A percentile compares a stretch with the other conserved stretches of the same genome.
Conservation (phyloP, 2,797 vertebrate genomes). For the Lepus oiostolus region DNA sequence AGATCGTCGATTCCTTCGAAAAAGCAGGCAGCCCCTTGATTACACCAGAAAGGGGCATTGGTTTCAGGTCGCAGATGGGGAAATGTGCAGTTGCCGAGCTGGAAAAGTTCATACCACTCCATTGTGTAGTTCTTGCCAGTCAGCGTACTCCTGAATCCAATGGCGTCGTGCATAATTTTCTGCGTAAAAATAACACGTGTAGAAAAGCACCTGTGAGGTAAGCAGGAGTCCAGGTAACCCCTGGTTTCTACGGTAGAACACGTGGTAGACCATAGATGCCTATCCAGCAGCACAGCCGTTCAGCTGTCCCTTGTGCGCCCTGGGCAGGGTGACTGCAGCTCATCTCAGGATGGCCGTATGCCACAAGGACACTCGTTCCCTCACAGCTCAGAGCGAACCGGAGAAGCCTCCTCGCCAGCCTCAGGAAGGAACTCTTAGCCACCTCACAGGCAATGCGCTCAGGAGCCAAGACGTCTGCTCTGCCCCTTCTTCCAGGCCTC, state of each 20-base stretch:
- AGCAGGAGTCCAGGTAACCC: not conserved
- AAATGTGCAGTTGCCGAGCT: slow-evolving; percentile 99
- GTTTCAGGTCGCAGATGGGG: slow-evolving; percentile 93
- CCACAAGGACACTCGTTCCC: not conserved
- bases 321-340: not conserved
- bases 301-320: not conserved
- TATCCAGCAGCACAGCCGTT: not conserved
- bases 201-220: not conserved
- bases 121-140: slow-evolving; percentile 95
- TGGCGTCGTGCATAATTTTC: slow-evolving; percentile 98
- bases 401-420: not conserved
- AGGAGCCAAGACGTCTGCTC: not conserved
- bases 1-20: slow-evolving; percentile 95
- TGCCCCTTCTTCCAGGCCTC: not conserved
- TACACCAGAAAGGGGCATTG: slow-evolving; percentile 96
- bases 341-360: not conserved
- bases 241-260: not conserved
- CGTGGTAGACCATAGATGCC: not conserved
- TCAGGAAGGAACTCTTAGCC: not conserved
- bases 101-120: slow-evolving; percentile 99
- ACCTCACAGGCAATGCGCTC: not conserved
- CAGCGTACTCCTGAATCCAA: slow-evolving; percentile 95
- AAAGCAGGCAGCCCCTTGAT: slow-evolving; percentile 99
- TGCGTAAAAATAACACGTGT: slow-evolving; percentile 82
- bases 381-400: not conserved